A percentile compares a stretch with the other conserved stretches of the same genome.
These are phyloP conservation scores for Coptotermes formosanus DNA, from an alignment of 1,140 invertebrate genomes.

Conservation along the genomic window DNA sequence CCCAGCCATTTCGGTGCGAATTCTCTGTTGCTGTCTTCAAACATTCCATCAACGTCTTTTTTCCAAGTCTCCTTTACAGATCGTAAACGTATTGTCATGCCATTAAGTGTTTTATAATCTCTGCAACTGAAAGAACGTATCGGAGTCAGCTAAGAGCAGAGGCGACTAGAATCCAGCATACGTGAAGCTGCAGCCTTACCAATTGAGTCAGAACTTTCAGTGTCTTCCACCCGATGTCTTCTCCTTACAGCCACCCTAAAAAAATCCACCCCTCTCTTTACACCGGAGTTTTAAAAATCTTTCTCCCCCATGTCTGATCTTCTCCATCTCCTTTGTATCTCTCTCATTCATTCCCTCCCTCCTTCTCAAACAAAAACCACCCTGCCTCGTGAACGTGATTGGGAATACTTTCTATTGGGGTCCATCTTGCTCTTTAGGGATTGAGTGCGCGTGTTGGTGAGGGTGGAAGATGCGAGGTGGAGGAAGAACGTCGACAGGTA, in stretches of 20 bases:
- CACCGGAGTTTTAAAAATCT: neutral
- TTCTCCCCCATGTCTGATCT: neutral
- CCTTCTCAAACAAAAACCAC: neutral
- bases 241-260: neutral
- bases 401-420: neutral
- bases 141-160: too few relatives aligned
- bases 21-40: too few relatives aligned
- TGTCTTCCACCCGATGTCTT: neutral
- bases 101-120: too few relatives aligned
- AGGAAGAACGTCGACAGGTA: too few relatives aligned
- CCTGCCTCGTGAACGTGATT: neutral
- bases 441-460: neutral
- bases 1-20: too few relatives aligned
- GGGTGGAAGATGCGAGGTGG: too few relatives aligned
- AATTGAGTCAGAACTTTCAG: neutral
- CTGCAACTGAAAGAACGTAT: too few relatives aligned
- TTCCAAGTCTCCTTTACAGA: too few relatives aligned
- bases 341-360: neutral
- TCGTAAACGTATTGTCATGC: too few relatives aligned
- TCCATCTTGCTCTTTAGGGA: neutral
- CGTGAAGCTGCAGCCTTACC: neutral
- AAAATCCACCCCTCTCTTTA: slow-evolving; percentile 22
- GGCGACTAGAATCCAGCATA: too few relatives aligned
- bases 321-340: neutral
- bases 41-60: too few relatives aligned